phyloP scores from a whole-genome alignment of 2,113 vertebrate genomes.

The Bubalus kerabau region DNA sequence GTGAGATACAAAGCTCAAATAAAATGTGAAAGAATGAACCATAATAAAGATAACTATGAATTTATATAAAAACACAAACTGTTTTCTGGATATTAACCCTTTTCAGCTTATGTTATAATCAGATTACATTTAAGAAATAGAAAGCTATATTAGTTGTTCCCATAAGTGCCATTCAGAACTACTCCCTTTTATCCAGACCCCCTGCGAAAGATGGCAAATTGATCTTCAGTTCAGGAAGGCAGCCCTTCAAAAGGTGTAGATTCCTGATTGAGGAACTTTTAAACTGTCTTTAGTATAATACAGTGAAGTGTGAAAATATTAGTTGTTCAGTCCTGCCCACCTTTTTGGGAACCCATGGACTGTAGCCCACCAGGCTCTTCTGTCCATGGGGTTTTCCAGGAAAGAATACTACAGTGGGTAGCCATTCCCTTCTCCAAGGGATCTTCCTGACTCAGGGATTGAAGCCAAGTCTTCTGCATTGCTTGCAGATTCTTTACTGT shows the following conservation, averaged over 20 bases:
- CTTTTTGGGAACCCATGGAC: not conserved
- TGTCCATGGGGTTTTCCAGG: not conserved
- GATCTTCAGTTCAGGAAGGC: fast-evolving
- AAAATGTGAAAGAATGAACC: not conserved
- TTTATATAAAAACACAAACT: not conserved
- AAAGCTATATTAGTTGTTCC: not conserved
- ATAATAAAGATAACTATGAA: not conserved
- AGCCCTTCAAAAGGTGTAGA: not conserved
- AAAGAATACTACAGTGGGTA: not conserved
- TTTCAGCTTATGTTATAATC: not conserved
- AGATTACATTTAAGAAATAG: not conserved
- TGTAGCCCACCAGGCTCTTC: not conserved
- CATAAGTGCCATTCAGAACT: not conserved
- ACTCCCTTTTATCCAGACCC: not conserved
- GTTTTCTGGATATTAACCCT: not conserved
- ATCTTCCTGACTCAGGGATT: not conserved
- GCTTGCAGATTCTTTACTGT: not conserved
- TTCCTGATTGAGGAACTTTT: not conserved
- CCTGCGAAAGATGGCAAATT: not conserved
- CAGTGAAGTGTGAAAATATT: not conserved
- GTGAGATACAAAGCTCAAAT: not conserved
- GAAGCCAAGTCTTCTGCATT: not conserved
- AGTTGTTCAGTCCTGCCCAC: not conserved
- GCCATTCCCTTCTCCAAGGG: not conserved
- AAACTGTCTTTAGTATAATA: not conserved